phyloP scores from a whole-genome alignment of 2,888 invertebrate genomes.

The Philereme transversata region DNA sequence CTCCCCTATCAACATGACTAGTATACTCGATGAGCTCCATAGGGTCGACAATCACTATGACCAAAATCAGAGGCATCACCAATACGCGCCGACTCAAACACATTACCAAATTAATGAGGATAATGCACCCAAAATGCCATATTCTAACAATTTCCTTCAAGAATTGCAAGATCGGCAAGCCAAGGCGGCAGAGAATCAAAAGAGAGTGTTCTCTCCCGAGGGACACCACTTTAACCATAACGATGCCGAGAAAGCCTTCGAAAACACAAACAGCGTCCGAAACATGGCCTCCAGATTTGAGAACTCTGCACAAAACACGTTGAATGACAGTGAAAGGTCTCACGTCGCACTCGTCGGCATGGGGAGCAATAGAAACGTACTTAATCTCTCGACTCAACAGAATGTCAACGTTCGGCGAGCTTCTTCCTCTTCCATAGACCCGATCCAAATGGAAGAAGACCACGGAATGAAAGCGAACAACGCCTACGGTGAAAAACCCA shows the following conservation, averaged over 20 bases:
- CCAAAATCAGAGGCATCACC: slow-evolving; percentile 28
- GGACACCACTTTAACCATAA: slow-evolving; percentile 63
- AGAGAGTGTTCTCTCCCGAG: slow-evolving; percentile 68
- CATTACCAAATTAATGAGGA: slow-evolving; percentile 48
- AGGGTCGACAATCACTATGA: slow-evolving; percentile 64
- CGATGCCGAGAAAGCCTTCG: slow-evolving; percentile 53
- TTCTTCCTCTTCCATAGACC: slow-evolving; percentile 73
- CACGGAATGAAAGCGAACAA: slow-evolving; percentile 67
- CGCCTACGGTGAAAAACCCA: slow-evolving; percentile 84
- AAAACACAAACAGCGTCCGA: slow-evolving; percentile 84
- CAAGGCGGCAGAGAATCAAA: slow-evolving; percentile 66
- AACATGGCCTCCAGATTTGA: slow-evolving; percentile 94
- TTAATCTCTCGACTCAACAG: slow-evolving; percentile 72
- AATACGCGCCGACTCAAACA: slow-evolving; percentile 20
- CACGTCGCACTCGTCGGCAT: slow-evolving; percentile 73
- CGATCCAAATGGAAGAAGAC: slow-evolving; percentile 73
- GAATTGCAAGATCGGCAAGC: slow-evolving; percentile 88
- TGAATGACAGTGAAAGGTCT: slow-evolving; percentile 64
- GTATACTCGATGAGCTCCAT: slow-evolving; percentile 85
- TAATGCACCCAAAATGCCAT: slow-evolving; percentile 32
- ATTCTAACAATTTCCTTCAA: slow-evolving; percentile 87
- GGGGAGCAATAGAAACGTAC: slow-evolving; percentile 75
- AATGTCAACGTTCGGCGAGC: slow-evolving; percentile 67
- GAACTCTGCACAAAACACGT: slow-evolving; percentile 54
- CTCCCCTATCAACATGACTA: slow-evolving; percentile 88